Percentiles rank a stretch among this genome's conserved stretches.
These are phyloP conservation scores for Pedetes capensis DNA, from an alignment of 2,113 vertebrate genomes.

Conservation along the genomic window DNA sequence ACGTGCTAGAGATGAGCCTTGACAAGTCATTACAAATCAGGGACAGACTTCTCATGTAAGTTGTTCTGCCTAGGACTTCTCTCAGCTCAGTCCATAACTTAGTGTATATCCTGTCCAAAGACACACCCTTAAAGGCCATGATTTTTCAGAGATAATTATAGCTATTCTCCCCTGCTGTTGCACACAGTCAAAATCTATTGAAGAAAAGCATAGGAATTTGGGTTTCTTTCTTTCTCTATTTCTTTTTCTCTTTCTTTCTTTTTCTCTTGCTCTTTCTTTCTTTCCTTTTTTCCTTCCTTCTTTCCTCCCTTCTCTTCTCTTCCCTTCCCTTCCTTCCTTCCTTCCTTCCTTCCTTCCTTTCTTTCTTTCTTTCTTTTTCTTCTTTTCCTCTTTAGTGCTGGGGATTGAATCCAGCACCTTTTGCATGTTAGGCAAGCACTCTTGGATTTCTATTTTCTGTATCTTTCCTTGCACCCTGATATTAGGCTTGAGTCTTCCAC, in stretches of 20 bases:
- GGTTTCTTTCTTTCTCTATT: background rate
- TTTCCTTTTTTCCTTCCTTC: background rate
- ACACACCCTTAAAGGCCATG: background rate
- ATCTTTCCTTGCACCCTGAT: background rate
- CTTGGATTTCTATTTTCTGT: background rate
- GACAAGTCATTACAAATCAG: background rate
- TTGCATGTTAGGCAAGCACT: background rate
- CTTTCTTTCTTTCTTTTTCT: background rate
- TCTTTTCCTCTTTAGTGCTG: background rate
- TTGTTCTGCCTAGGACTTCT: background rate
- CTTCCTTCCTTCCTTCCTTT: too few species aligned
- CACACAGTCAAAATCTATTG: background rate
- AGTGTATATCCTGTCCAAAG: background rate
- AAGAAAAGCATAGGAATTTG: background rate
- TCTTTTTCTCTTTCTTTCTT: background rate
- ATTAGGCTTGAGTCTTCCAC: background rate
- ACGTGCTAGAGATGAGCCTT: background rate
- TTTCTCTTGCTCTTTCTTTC: background rate
- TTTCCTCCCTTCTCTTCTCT: background rate
- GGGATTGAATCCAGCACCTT: background rate
- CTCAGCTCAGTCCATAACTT: constrained; percentile 12
- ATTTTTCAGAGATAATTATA: background rate
- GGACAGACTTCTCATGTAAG: background rate
- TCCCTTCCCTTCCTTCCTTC: background rate
- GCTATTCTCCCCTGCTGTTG: background rate